Evolutionary conservation across 2,888 invertebrate genomes (phyloP), one percentile per base, ranked within the genome.

Genomic region (Crioceris asparagi): DNA sequence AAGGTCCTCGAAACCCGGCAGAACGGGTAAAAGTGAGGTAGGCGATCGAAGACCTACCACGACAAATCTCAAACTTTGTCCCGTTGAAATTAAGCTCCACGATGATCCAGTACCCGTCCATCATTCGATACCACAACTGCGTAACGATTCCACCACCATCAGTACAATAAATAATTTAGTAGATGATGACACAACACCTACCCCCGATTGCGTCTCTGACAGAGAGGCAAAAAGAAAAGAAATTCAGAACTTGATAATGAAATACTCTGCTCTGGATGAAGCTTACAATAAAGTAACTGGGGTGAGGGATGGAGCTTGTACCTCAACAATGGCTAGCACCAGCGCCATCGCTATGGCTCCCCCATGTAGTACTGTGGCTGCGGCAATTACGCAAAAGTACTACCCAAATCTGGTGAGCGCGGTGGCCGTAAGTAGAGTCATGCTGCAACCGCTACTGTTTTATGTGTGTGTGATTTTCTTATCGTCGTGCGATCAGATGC

Each of bases 191-290:
- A 71, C 72, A 39, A 73, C 71, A 45, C 64, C 67, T 45, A 54
- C 54, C 3, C 55, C 60, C 2, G 78, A 79, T 55, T 69, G 69
- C 43, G 68, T 71, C 16, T 72, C 73, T 47, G 86, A 87, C 48
- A 71, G 87, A 29, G 84, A 85, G 59, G 80, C 81, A 7, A 78
- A 80, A 51, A 74, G 87, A 23, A 86, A 86, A 55, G 87, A 88
- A 57, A 84, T 85, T 41, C 82, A 84, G 60, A 78, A 79, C 52
- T 68, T 88, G 40, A 84, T 86, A 43, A 72, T 80, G 70, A 87
- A 86, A 60, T 87, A 87, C 60, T 79, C 83, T 18, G 83, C 82
- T 30, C 66, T 85, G 47, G 83, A 83, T 52, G 82, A 83, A 54
- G 74, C 74, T 39, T 80, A 79, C 61, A 75, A 64, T 59, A 46